These are phyloP conservation scores for Panthera tigris DNA, from an alignment of 2,113 vertebrate species.

Conservation along the genomic window DNA sequence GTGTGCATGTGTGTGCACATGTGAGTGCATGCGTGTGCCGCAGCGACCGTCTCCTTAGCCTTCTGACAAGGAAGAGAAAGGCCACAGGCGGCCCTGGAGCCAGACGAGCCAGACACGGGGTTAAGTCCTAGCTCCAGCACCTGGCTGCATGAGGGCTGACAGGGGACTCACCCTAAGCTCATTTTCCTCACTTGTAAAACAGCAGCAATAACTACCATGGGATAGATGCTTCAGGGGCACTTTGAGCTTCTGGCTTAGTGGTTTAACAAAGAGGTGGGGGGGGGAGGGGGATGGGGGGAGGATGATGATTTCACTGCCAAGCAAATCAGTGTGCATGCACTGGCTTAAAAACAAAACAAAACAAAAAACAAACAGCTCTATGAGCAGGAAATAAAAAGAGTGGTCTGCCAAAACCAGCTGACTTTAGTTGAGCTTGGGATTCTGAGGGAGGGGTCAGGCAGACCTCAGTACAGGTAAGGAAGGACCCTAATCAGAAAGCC, in stretches of 20 bases:
- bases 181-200: neutral
- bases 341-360: neutral
- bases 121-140: neutral
- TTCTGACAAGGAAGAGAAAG: neutral
- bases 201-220: neutral
- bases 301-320: neutral
- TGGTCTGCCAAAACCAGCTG: neutral
- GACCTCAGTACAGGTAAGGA: rapidly evolving
- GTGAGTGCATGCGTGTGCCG: rapidly evolving
- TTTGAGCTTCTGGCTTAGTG: neutral
- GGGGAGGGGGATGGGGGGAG: rapidly evolving
- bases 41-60: neutral
- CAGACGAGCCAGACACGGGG: rapidly evolving
- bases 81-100: neutral
- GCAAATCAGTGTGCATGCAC: neutral
- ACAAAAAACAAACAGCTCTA: neutral
- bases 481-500: neutral
- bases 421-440: rapidly evolving
- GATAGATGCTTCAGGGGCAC: neutral
- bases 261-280: neutral
- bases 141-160: rapidly evolving
- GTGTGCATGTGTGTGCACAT: neutral
- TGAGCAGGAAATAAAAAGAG: neutral
- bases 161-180: neutral
- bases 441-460: too few relatives aligned